These are phyloP conservation scores for Pammene fasciana DNA, from an alignment of 2,888 invertebrate genomes.

Conservation along the genomic window DNA sequence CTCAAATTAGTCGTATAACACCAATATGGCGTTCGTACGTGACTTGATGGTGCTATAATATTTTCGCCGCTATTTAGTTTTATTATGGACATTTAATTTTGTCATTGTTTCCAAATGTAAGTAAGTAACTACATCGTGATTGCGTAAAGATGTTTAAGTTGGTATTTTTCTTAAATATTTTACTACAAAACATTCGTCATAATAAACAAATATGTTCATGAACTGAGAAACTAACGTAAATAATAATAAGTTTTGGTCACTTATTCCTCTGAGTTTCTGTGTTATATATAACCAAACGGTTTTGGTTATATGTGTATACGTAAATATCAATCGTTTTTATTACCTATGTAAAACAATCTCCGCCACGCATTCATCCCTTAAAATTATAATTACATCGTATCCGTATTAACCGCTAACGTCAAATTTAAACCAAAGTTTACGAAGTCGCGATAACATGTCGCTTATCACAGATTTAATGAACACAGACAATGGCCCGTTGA, in stretches of 20 bases:
- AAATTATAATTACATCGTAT: conserved; percentile 25
- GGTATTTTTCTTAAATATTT: background rate
- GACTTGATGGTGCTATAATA: conserved; percentile 4
- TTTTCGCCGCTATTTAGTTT: background rate
- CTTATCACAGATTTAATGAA: conserved; percentile 35
- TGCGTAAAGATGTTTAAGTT: background rate
- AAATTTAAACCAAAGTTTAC: conserved; percentile 21
- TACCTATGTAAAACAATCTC: background rate
- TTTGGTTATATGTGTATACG: too few species aligned
- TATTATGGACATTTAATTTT: background rate
- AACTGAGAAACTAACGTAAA: too few species aligned
- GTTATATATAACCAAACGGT: too few species aligned
- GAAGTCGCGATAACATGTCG: conserved; percentile 20
- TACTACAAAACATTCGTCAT: too few species aligned
- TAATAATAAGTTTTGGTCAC: too few species aligned
- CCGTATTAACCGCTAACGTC: conserved; percentile 17
- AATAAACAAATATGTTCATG: too few species aligned
- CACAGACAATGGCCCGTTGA: conserved; percentile 28
- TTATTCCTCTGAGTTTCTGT: too few species aligned
- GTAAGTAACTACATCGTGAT: background rate
- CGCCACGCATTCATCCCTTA: conserved; percentile 16
- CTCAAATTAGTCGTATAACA: conserved; percentile 12
- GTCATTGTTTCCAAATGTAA: background rate
- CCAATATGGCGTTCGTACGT: conserved; percentile 9
- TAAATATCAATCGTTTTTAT: too few species aligned